Conservation (phyloP, 2,888 invertebrate species). For the Amphipoea oculea region DNA sequence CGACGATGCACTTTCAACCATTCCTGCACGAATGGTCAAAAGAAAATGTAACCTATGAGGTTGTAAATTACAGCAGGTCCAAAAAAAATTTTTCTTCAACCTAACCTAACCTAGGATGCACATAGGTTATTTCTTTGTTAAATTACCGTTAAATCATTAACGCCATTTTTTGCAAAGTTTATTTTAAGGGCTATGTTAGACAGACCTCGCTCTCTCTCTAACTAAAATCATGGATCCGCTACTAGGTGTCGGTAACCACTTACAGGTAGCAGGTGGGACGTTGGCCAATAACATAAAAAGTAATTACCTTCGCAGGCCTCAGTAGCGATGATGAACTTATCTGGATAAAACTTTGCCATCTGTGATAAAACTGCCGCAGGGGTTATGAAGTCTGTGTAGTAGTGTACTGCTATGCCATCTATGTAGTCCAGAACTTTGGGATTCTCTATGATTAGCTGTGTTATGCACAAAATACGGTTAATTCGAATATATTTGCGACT, state of each 20-base stretch:
- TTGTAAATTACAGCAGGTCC: too few species aligned
- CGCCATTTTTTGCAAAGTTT: too few species aligned
- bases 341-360: conserved; percentile 90
- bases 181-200: neutral
- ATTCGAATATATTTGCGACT: neutral
- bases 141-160: too few species aligned
- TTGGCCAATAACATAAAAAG: neutral
- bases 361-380: conserved; percentile 89
- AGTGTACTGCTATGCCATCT: conserved; percentile 95
- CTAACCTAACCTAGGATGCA: too few species aligned
- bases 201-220: too few species aligned
- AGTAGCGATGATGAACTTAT: conserved; percentile 94
- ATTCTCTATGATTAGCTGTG: conserved; percentile 80
- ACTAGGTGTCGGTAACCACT: too few species aligned
- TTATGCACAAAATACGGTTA: conserved; percentile 15
- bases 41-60: too few species aligned
- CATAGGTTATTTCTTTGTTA: neutral
- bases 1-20: too few species aligned
- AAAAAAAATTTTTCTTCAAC: too few species aligned
- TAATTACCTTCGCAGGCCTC: conserved; percentile 93
- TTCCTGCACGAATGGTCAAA: too few species aligned
- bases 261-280: neutral
- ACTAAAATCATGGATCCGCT: neutral
- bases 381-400: conserved; percentile 92
- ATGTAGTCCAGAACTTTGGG: conserved; percentile 89